phyloP scores from a whole-genome alignment of 2,797 vertebrate species.

The Eleutherodactylus coqui region DNA sequence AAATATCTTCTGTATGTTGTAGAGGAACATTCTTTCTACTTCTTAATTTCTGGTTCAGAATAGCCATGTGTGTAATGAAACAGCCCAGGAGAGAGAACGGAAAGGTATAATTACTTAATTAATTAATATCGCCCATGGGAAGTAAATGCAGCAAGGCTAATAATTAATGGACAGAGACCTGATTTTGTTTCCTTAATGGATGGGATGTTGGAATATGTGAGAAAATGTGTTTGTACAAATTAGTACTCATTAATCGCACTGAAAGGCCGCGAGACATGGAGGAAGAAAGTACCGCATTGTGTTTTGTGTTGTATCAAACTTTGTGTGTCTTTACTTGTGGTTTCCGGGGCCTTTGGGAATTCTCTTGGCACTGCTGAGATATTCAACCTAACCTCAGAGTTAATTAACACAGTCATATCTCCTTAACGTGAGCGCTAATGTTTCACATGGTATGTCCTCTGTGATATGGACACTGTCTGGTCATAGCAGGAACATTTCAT shows the following conservation, averaged over 20 bases:
- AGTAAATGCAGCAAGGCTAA: conserved; percentile 24
- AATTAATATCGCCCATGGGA: conserved; percentile 53
- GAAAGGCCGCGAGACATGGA: background rate
- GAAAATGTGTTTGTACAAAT: conserved; percentile 49
- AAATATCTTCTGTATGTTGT: background rate
- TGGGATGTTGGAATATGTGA: conserved; percentile 39
- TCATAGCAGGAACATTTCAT: conserved; percentile 16
- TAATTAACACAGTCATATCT: conserved; percentile 20
- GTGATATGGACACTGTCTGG: background rate
- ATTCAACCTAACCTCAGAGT: background rate
- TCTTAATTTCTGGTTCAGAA: conserved; percentile 7
- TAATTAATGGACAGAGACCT: conserved; percentile 55
- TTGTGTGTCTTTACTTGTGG: conserved; percentile 7
- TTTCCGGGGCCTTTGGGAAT: conserved; percentile 9
- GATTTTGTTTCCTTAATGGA: conserved; percentile 50
- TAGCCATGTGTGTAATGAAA: conserved; percentile 29
- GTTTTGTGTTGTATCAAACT: conserved; percentile 12
- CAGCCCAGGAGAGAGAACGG: conserved; percentile 23
- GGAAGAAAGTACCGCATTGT: background rate
- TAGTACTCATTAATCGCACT: conserved; percentile 12
- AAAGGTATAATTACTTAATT: conserved; percentile 61
- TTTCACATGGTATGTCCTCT: background rate
- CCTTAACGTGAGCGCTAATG: background rate
- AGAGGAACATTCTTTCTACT: background rate
- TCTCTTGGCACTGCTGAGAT: background rate